phyloP scores from a whole-genome alignment of 2,888 invertebrate species.

The Pharmacophagus antenor region DNA sequence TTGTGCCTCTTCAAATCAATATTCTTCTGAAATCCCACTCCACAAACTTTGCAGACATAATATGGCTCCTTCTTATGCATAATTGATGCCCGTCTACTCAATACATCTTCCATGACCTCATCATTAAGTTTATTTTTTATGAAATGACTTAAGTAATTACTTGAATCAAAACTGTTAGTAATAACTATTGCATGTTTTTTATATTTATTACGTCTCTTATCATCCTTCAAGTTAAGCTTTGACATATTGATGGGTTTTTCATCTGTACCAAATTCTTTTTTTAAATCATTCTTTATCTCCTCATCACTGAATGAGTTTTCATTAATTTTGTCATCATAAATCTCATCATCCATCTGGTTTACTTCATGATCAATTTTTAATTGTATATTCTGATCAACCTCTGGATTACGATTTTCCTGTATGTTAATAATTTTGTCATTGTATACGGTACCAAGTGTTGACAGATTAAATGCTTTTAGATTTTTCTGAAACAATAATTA shows the following conservation, averaged over 20 bases:
- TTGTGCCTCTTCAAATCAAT: slow-evolving; percentile 44
- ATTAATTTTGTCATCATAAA: slow-evolving; percentile 6
- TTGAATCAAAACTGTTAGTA: slow-evolving; percentile 30
- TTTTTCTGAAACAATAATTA: slow-evolving; percentile 4
- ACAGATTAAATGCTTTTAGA: background rate
- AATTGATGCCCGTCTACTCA: slow-evolving; percentile 32
- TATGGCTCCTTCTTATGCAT: slow-evolving; percentile 16
- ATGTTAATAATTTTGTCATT: slow-evolving; percentile 6
- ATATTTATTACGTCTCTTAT: slow-evolving; percentile 16
- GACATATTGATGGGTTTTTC: background rate
- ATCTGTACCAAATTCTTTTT: background rate
- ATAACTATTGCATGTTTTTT: slow-evolving; percentile 22
- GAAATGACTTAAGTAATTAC: slow-evolving; percentile 35
- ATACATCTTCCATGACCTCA: slow-evolving; percentile 39
- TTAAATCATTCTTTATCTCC: background rate
- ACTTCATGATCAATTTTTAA: slow-evolving; percentile 11
- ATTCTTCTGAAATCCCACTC: slow-evolving; percentile 35
- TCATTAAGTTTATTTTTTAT: slow-evolving; percentile 36
- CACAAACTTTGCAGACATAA: slow-evolving; percentile 33
- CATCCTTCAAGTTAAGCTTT: slow-evolving; percentile 21
- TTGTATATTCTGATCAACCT: background rate
- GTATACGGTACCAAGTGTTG: slow-evolving; percentile 6
- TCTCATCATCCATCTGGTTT: background rate
- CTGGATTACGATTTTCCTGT: slow-evolving; percentile 4
- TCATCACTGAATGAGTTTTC: slow-evolving; percentile 18